phyloP scores from a whole-genome alignment of 1,140 invertebrate species.

The Onthophagus taurus region DNA sequence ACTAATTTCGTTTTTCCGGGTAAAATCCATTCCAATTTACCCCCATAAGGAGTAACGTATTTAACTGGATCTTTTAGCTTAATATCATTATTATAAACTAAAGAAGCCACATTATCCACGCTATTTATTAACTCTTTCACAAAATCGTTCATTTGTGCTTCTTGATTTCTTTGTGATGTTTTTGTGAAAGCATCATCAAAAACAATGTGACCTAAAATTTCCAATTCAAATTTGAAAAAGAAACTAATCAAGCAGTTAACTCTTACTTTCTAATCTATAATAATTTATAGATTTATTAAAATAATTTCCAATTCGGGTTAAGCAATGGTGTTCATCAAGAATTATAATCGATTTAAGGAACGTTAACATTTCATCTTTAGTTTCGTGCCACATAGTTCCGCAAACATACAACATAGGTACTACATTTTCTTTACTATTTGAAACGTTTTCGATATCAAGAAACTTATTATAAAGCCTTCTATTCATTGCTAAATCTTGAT shows the following conservation, averaged over 20 bases:
- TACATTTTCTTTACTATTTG: too few species aligned
- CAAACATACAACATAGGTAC: slow-evolving; percentile 70
- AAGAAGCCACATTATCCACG: slow-evolving; percentile 65
- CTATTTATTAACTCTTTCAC: slow-evolving; percentile 66
- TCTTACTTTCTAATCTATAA: slow-evolving; percentile 79
- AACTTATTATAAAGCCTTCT: slow-evolving; percentile 50
- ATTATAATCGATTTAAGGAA: slow-evolving; percentile 61
- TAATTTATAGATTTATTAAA: slow-evolving; percentile 65
- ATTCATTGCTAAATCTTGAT: slow-evolving; percentile 81
- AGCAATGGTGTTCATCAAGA: slow-evolving; percentile 77
- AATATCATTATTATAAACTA: slow-evolving; percentile 63
- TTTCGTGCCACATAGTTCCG: slow-evolving; percentile 92
- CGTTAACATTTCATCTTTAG: slow-evolving; percentile 69
- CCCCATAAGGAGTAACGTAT: slow-evolving; percentile 79
- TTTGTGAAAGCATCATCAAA: slow-evolving; percentile 82
- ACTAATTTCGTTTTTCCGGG: slow-evolving; percentile 80
- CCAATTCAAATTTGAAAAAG: not conserved
- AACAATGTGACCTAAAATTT: slow-evolving; percentile 72
- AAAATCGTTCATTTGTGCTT: slow-evolving; percentile 71
- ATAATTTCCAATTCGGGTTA: slow-evolving; percentile 57
- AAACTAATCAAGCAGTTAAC: slow-evolving; percentile 6
- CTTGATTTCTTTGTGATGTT: slow-evolving; percentile 55
- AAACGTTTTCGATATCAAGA: too few species aligned
- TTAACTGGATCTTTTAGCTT: slow-evolving; percentile 64
- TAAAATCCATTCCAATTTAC: slow-evolving; percentile 74